A percentile compares a stretch with the other conserved stretches of the same genome.
Evolutionary conservation across 2,113 vertebrate species (phyloP).

Genomic region (cattle (Bos taurus)): DNA sequence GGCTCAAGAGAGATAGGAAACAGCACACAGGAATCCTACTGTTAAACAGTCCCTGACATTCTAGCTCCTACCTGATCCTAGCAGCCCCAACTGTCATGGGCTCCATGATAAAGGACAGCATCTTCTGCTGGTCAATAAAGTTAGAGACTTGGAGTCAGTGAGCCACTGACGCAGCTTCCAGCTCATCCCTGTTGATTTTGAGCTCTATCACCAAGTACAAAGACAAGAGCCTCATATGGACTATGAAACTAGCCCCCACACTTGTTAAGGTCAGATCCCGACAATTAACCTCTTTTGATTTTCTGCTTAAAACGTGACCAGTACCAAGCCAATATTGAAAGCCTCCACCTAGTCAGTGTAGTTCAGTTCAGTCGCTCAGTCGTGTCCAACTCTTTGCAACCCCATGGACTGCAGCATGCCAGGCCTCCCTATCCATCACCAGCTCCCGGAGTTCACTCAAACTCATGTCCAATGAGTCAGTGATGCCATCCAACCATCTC

Average conservation of each 20-base stretch:
- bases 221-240: background rate
- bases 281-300: background rate
- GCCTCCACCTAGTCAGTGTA: background rate
- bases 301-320: background rate
- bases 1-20: no score
- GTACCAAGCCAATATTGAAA: background rate
- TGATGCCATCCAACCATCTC: background rate
- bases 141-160: background rate
- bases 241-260: background rate
- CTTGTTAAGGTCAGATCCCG: background rate
- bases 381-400: rapidly evolving
- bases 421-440: background rate
- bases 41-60: no score
- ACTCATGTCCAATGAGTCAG: background rate
- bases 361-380: background rate
- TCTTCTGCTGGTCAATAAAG: background rate
- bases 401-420: background rate
- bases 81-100: background rate
- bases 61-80: background rate
- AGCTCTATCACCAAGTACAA: background rate
- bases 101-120: background rate
- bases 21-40: no score
- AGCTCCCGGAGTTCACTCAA: background rate
- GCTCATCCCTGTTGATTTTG: background rate
- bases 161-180: background rate